Base-by-base conservation (phyloP, 2,113 vertebrate species). In the Tympanuchus pallidicinctus region DNA sequence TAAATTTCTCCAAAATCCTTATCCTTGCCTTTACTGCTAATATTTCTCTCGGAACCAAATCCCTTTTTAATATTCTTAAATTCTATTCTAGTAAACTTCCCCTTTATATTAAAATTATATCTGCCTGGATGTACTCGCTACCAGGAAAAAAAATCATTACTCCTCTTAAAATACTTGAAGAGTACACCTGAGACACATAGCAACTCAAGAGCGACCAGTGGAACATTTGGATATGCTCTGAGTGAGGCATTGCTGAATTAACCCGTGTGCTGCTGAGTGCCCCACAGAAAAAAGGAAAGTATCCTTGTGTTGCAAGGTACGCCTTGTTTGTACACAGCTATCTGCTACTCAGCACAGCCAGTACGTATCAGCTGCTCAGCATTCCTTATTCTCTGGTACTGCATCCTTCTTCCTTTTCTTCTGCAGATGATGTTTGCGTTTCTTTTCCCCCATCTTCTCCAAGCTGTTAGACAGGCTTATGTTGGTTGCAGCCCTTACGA, bases 61-160 rank as follows among this genome's bases (percentile, higher is more conserved):
- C 98, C 97, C 97, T 98, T 97, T 97, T 98, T 98, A 98, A 98
- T 98, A 98, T 98, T 98, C 97, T 97, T 97, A 98, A 98, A 97
- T 98, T 98, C 97, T 97, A 97, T 98, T 98, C 97, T 96, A 97
- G 97, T 97, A 97, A 97, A 98, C 97, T 98, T 97, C 96, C 88
- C 88, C 91, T 97, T 97, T 84, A 67, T 97, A 98, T 98, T 98
- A 98, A 97, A 97, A 96, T 95, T 95, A 96, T 97, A 95, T 97
- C 97, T 97, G 95, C 85, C 96, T 97, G 97, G 97, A 96, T 97
- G 96, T 97, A 91, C 94, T 97, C 45, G 20, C 96, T 97, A 96
- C 93, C 80, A 96, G 93, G 90, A 92, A 71, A 50, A 95, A 97
- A 97, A 97, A 97, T 95, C 96, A 97, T 97, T 96, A 88, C 94